Evolutionary conservation across 2,797 vertebrate genomes (phyloP), one percentile per base, ranked within the genome.

Genomic region (Garrulus glandarius): DNA sequence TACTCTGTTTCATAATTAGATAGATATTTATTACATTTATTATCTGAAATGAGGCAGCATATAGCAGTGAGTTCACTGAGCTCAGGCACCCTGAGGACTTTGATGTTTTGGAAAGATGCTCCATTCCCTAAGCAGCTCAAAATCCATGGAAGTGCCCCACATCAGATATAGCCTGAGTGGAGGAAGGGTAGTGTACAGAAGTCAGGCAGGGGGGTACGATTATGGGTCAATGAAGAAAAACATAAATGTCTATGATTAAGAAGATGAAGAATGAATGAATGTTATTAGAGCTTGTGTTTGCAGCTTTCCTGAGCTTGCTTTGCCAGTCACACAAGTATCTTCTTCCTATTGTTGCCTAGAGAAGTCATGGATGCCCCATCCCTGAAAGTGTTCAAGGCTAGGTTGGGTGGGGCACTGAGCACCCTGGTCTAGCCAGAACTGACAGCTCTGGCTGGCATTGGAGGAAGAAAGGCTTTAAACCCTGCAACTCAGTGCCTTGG

Each of bases 211-310:
- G 17, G 16, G 6, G 3, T 49, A 18, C 21, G 36, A 6, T 30
- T 30, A 49, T 9, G 46, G 18, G 32, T 34, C 20, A 36, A 1
- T 16, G 32, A 29, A 18, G 57, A 49, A 86, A 37, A 0, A 1
- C 39, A 39, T 34, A 34, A 77, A 70, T 3, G 13, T n/a, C 64
- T 70, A 8, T 11, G 15, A 27, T 57, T 76, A 50, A 74, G 37
- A 69, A 69, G 27, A 15, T 8, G 9, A 77, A 50, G 46, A 65
- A 86, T 26, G 8, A 75, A 34, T 37, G 9, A 41, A 67, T n/a
- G 24, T 32, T 9, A 9, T 44, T 61, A 22, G 41, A 57, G 30
- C 26, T 56, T 34, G 16, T 61, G n/a, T 77, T 29, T 87, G n/a
- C 44, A 61, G n/a, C 39, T 61, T 19, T 43, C 23, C 23, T 84